Evolutionary conservation across 2,113 vertebrate genomes (phyloP), one percentile per base, ranked within the genome.

Genomic region (Apeltes quadracus): DNA sequence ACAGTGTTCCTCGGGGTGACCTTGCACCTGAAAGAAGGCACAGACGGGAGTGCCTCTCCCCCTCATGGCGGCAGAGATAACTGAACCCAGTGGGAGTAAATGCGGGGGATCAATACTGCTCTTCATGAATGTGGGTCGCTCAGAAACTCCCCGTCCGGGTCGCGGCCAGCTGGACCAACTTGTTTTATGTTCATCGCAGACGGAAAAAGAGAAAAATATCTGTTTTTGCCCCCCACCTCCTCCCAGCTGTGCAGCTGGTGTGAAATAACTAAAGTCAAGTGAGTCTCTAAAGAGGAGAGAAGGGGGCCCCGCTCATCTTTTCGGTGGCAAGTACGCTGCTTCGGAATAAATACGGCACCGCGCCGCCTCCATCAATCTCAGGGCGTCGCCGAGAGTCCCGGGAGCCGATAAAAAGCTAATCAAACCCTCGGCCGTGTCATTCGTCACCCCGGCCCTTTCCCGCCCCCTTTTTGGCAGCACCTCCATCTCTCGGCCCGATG

Each of bases 351-450:
- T 80, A 81, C 76, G 70, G 56, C 76, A 61, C 54, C 76, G 58
- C 51, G 62, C 81, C 72, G 68, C 54, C 78, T 34, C 32, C 88
- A 91, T 93, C 89, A 83, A 88, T 93, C 89, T 86, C 58, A 7
- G 44, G 13, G 65, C 81, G 54, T 81, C 79, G 87, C 64, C n/a
- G 11, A 69, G 84, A 88, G 85, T 82, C 83, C 64, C 46, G 27
- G 73, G 82, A 91, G 84, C 79, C 88, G 87, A 92, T 93, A 91
- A 89, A 92, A 91, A 90, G 85, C 87, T 90, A 90, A 93, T 91
- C 87, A 91, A 90, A 90, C 61, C 65, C 78, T 85, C 61, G 23
- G 61, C 78, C 59, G 7, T 75, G 86, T 86, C 77, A 89, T 91
- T 92, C 76, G 91, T 92, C 88, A 88, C 25, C n/a, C 25, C 22